A percentile compares a stretch with the other conserved stretches of the same genome.
These are phyloP conservation scores for Archips xylosteana DNA, from an alignment of 2,888 invertebrate genomes.

Conservation along the genomic window DNA sequence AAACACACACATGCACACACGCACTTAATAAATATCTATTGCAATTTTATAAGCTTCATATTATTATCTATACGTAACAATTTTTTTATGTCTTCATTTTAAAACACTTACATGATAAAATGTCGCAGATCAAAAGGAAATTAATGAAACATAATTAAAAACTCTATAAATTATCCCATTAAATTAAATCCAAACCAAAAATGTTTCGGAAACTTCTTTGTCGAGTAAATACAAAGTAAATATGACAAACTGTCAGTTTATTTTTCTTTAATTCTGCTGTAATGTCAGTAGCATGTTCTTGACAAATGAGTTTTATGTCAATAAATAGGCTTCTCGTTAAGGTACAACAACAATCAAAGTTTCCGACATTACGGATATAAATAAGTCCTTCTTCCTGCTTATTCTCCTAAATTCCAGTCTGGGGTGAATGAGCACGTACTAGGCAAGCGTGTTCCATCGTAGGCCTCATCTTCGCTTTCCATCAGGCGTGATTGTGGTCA, in stretches of 20 bases:
- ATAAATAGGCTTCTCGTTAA: no score
- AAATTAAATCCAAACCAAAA: constrained; percentile 20
- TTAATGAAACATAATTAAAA: constrained; percentile 2
- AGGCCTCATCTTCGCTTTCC: no score
- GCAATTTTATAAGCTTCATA: no score
- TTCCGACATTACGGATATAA: no score
- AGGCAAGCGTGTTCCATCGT: no score
- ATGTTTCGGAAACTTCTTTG: constrained; percentile 18
- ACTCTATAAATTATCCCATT: constrained; percentile 16
- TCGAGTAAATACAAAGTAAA: constrained; percentile 7
- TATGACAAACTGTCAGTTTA: constrained; percentile 20
- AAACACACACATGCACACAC: no score
- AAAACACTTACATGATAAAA: constrained; percentile 8
- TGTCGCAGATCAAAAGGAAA: constrained; percentile 2
- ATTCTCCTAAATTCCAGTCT: no score
- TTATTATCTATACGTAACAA: no score
- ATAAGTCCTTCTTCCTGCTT: no score
- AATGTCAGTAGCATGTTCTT: background rate
- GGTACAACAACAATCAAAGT: no score
- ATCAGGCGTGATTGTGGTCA: no score
- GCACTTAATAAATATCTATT: background rate
- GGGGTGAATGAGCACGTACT: no score
- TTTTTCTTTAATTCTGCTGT: background rate
- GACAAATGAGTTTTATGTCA: background rate
- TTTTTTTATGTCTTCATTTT: background rate